Conservation (phyloP, 2,888 invertebrate species). For the Calliphora vomitoria region DNA sequence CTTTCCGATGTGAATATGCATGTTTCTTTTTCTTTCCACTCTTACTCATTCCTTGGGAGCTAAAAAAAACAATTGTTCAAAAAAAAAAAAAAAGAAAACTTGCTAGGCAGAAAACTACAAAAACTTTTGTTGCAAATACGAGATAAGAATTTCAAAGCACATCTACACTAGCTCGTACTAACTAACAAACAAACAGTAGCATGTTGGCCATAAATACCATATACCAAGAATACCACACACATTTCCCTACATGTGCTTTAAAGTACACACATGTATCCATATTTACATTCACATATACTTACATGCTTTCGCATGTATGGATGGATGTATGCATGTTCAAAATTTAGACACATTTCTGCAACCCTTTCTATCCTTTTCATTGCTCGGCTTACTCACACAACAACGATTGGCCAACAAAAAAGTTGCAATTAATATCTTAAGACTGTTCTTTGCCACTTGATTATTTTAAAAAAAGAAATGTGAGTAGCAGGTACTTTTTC, state of each 20-base stretch:
- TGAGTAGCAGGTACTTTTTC: constrained; percentile 48
- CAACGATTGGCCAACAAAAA: constrained; percentile 26
- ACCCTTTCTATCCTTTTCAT: constrained; percentile 48
- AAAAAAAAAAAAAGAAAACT: constrained; percentile 28
- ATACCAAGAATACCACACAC: not conserved
- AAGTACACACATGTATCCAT: not conserved
- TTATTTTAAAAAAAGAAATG: constrained; percentile 42
- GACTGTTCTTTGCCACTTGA: constrained; percentile 39
- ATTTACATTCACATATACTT: not conserved
- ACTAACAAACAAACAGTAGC: constrained; percentile 23
- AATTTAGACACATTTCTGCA: constrained; percentile 33
- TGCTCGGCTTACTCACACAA: constrained; percentile 16
- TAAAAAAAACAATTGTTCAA: constrained; percentile 34
- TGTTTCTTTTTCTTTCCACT: constrained; percentile 48
- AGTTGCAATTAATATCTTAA: constrained; percentile 62
- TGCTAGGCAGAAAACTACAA: constrained; percentile 54
- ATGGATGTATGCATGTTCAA: not conserved
- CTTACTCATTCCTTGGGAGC: constrained; percentile 39
- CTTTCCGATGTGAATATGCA: constrained; percentile 38
- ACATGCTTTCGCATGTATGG: not conserved
- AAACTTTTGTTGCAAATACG: constrained; percentile 63
- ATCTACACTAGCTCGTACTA: not conserved
- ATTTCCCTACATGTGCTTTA: not conserved
- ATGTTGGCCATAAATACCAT: constrained; percentile 44
- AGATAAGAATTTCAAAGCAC: constrained; percentile 66